phyloP scores from a whole-genome alignment of 1,140 invertebrate species.

The Dreissena polymorpha region DNA sequence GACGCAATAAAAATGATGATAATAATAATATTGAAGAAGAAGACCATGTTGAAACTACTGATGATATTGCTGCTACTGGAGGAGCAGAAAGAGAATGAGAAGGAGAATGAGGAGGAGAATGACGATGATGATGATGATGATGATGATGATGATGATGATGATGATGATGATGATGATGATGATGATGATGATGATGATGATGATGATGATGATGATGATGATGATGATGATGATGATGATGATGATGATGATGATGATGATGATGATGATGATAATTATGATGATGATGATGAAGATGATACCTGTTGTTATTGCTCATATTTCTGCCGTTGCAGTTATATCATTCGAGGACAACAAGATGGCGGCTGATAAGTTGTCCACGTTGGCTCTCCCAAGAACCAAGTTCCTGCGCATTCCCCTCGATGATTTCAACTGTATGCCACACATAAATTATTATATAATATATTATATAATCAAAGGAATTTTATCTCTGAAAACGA shows the following conservation, averaged over 20 bases:
- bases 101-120: too few relatives aligned
- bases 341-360: slow-evolving; percentile 42
- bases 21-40: too few relatives aligned
- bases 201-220: too few relatives aligned
- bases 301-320: background rate
- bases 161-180: background rate
- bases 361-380: slow-evolving; percentile 80
- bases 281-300: background rate
- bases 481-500: too few relatives aligned
- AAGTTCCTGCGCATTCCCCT: slow-evolving; percentile 81
- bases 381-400: slow-evolving; percentile 84
- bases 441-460: background rate
- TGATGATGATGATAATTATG: background rate
- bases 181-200: background rate
- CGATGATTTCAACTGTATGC: slow-evolving; percentile 77
- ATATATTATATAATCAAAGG: too few relatives aligned
- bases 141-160: background rate
- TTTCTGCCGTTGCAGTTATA: slow-evolving; percentile 25
- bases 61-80: too few relatives aligned
- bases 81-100: too few relatives aligned
- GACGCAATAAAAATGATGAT: too few relatives aligned
- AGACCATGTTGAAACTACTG: too few relatives aligned
- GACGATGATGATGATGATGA: too few relatives aligned
- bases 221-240: too few relatives aligned
- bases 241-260: background rate